Base-by-base conservation (phyloP, 2,797 vertebrate species). In the Megalops cyprinoides region DNA sequence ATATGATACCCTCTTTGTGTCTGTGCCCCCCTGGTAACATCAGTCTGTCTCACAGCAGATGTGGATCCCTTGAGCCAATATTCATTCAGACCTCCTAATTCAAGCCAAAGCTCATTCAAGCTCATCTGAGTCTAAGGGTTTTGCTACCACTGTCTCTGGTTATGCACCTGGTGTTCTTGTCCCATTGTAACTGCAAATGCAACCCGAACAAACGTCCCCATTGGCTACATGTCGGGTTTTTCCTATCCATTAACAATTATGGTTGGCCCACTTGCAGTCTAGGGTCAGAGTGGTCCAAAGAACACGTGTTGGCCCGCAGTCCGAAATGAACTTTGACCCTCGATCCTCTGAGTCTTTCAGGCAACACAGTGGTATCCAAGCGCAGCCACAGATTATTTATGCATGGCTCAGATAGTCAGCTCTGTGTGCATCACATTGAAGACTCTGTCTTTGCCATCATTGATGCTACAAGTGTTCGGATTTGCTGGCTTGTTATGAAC, bases 161-260 rank as follows among this genome's bases (percentile, higher is more conserved):
- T 53, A 53, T 55, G 12, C 37, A 55, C 56, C 18, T 76, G 74
- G 34, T 76, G 51, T 34, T 56, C n/a, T 74, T 18, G 7, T 12
- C 4, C 18, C 7, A 58, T 20, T 37, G 51, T 77, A 37, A 58
- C 28, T 34, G n/a, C 67, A 46, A 48, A 42, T 81, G 55, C 48
- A 69, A 69, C 65, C 73, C 80, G 83, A 82, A 83, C 81, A 78
- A 39, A 42, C 74, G 74, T 85, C 80, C 79, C 85, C 82, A 44
- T 14, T 28, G 81, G 88, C 83, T 74, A 75, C 56, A 58, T 53
- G 74, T 87, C 79, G 76, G 48, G 34, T 55, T 78, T 48, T 71
- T 75, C 82, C 44, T 53, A 60, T 55, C 76, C 56, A 79, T 84
- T 73, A 84, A 81, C 71, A 56, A 74, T 79, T 83, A 82, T 80